A percentile compares a stretch with the other conserved stretches of the same genome.
phyloP scores from a whole-genome alignment of 2,113 vertebrate species.

The Chamaetylas fuelleborni region DNA sequence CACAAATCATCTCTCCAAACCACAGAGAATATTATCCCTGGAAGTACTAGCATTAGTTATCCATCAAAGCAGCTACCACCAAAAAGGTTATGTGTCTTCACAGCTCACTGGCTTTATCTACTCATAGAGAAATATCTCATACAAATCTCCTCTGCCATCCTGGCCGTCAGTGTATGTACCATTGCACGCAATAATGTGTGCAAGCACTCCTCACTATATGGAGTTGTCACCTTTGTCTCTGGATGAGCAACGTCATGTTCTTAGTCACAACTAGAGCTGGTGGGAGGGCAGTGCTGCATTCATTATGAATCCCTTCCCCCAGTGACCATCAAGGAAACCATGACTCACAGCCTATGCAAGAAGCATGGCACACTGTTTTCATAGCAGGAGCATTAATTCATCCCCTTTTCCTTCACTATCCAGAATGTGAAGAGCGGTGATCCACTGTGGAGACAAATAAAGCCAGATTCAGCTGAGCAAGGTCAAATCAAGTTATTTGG shows the following conservation, averaged over 20 bases:
- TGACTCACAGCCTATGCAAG: not conserved
- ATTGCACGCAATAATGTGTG: fast-evolving
- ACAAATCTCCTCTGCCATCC: not conserved
- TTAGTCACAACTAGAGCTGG: not conserved
- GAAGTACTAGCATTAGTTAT: not conserved
- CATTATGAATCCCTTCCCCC: not conserved
- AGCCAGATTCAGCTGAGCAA: not conserved
- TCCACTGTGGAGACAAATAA: not conserved
- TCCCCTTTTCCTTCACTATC: not conserved
- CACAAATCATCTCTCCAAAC: not conserved
- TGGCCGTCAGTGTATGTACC: not conserved
- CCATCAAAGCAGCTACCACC: not conserved
- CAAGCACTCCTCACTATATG: not conserved
- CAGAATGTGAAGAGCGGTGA: not conserved
- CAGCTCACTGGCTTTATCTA: not conserved
- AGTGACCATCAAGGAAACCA: not conserved
- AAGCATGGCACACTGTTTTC: not conserved
- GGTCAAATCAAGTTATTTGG: not conserved
- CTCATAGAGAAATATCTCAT: not conserved
- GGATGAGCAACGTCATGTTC: not conserved
- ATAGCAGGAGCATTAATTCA: not conserved
- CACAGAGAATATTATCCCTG: not conserved
- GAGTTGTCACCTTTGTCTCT: not conserved
- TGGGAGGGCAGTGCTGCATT: not conserved
- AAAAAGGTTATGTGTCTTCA: not conserved